Evolutionary conservation across 1,140 invertebrate genomes (phyloP), one percentile per base, ranked within the genome.

Genomic region (Drosophila ironensis): DNA sequence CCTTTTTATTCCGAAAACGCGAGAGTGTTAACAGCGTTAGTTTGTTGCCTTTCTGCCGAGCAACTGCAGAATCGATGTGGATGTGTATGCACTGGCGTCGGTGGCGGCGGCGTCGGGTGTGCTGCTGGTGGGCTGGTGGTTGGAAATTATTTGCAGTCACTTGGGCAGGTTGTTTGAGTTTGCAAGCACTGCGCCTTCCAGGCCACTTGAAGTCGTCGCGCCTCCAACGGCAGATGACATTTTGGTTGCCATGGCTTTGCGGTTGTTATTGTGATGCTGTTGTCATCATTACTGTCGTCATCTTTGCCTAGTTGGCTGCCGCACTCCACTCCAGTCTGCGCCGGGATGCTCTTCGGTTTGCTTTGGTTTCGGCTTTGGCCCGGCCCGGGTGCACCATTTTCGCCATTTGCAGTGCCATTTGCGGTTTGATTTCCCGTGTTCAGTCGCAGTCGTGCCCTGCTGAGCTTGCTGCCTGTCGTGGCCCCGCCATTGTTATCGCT

Each of bases 401-500:
- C 50, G 28, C 50, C 76, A 67, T 71, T 80, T 81, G 76, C 68
- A 76, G 53, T 72, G 71, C 56, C 77, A 63, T 81, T 81, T 82
- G 77, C 46, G 78, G 78, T 73, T 70, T 84, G 78, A 84, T 73
- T 82, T 64, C 68, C 56, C 48, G 72, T 47, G 46, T 47, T 46
- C 30, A 51, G 25, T 28, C 50, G 33, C 47, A 47, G 46, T 46
- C 69, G 50, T 35, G 60, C 60, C 46, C 30, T n/a, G 27, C 24
- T 45, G 42, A 20, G 16, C 16, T 16, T 6, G 30, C 30, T 33
- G 4, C 30, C 3, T 3, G 11, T 9, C 30, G 4, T 33, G 40
- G 9, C 35, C n/a, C 17, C 27, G 0, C 53, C 50, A 56, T 72
- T 64, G 47, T 54, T 16, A 14, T 12, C 20, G 14, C 40, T 54